Percentiles rank a stretch among this genome's conserved stretches.
Evolutionary conservation across 2,888 invertebrate genomes (phyloP).

Genomic region (Caenorhabditis imperialis): DNA sequence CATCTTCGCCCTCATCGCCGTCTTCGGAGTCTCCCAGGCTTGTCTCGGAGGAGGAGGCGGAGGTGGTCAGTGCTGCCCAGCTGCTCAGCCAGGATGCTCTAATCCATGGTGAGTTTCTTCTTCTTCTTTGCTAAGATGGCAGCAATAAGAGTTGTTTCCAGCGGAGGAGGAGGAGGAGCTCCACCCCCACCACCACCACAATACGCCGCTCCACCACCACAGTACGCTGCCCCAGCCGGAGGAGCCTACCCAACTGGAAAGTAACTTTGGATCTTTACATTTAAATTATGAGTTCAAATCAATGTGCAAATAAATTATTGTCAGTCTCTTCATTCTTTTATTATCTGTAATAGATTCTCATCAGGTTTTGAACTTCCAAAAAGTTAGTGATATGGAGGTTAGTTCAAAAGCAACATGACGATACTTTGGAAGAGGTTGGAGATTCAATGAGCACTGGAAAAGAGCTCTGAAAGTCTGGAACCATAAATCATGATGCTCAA

Average conservation of each 20-base stretch:
- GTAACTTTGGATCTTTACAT: too few species aligned
- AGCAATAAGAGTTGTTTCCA: constrained; percentile 1
- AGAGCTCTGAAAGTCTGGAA: too few species aligned
- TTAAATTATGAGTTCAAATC: too few species aligned
- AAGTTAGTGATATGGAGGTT: too few species aligned
- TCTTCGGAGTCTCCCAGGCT: constrained; percentile 41
- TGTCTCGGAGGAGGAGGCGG: constrained; percentile 48
- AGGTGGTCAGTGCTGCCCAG: constrained; percentile 58
- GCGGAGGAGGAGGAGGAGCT: constrained; percentile 45
- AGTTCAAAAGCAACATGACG: too few species aligned
- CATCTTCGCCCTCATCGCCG: constrained; percentile 27
- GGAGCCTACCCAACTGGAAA: constrained; percentile 42
- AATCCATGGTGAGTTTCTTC: constrained; percentile 56
- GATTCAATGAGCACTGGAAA: too few species aligned
- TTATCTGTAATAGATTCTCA: too few species aligned
- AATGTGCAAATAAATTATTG: too few species aligned
- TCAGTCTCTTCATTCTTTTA: too few species aligned
- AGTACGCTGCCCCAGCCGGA: constrained; percentile 23
- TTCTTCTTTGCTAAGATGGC: not conserved
- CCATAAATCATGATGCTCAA: too few species aligned
- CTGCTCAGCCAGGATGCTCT: constrained; percentile 50
- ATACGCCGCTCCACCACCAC: constrained; percentile 37
- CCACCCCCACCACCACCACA: constrained; percentile 33
- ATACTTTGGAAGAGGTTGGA: too few species aligned
- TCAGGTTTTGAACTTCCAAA: too few species aligned